Base-by-base conservation (phyloP, 2,113 vertebrate species). In the Spilogale gracilis region DNA sequence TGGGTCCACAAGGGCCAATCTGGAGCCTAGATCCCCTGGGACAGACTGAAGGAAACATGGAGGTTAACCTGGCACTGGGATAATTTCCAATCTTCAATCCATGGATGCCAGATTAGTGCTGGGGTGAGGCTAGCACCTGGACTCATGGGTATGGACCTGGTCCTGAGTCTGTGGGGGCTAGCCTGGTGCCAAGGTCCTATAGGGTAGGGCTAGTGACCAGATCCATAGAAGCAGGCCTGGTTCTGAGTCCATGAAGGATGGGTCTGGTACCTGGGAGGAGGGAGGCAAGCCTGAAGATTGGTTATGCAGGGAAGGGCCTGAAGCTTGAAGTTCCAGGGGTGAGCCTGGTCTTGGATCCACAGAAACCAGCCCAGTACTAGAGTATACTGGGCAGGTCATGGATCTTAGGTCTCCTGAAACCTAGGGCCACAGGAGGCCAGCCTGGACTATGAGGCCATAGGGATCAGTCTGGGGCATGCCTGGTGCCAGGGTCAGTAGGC, bases 401-500 rank as follows among this genome's bases (percentile, higher is more conserved):
- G 32, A 23, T 21, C 10, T n/a, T 63, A 21, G 21, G 56, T 20
- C n/a, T 85, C 10, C 69, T 48, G 61, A 27, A 58, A 50, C 14
- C 50, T 48, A 20, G 13, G 43, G 30, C 74, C 11, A 14, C 11
- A 32, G 38, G 13, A 32, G 13, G 18, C 10, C 43, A 16, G 38
- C n/a, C 25, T 25, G 13, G 14, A 87, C 17, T 38, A 8, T 38
- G 14, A 80, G 73, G 50, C 27, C 73, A 58, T 3, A 8, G 14
- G 7, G 10, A 20, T 30, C 61, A 67, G 3, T 48, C 14, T 52
- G 81, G 23, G 12, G 43, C 56, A 48, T 30, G 67, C 30, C 32
- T 74, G 32, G 23, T 0, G 0, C 9, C 52, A 27, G 45, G 30
- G 43, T 52, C 65, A 20, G 16, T 1, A 32, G 1, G 9, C n/a